Percentiles rank a stretch among this genome's conserved stretches.
These are phyloP conservation scores for Eupithecia subfuscata DNA, from an alignment of 2,888 invertebrate species.

Conservation along the genomic window DNA sequence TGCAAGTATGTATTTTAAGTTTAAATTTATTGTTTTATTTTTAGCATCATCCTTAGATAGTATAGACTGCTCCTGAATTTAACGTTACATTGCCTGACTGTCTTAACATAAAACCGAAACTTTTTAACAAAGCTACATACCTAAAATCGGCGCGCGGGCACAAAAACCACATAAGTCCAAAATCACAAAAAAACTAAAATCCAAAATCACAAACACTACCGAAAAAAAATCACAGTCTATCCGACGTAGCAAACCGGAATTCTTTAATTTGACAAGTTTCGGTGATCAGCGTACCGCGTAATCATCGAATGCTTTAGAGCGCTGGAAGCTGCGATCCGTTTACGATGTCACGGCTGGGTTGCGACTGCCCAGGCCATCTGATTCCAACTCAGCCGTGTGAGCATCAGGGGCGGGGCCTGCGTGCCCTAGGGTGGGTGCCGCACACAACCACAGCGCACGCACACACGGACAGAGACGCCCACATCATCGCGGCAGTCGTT, in stretches of 20 bases:
- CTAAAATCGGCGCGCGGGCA: slow-evolving; percentile 49
- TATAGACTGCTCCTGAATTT: neutral
- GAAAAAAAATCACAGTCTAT: slow-evolving; percentile 54
- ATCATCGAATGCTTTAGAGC: slow-evolving; percentile 78
- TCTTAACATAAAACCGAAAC: neutral
- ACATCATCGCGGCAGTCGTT: slow-evolving; percentile 39
- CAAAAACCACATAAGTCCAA: slow-evolving; percentile 44
- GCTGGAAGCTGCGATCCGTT: slow-evolving; percentile 80
- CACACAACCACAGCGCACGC: slow-evolving; percentile 66
- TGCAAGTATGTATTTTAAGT: neutral
- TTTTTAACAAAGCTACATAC: slow-evolving; percentile 44
- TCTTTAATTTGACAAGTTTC: slow-evolving; percentile 80
- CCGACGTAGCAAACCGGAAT: slow-evolving; percentile 64
- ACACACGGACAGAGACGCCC: slow-evolving; percentile 37
- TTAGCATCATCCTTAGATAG: neutral
- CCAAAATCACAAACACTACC: slow-evolving; percentile 67
- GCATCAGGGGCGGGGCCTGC: slow-evolving; percentile 78
- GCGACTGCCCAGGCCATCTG: slow-evolving; percentile 83
- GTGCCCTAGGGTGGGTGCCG: slow-evolving; percentile 69
- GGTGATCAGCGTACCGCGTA: slow-evolving; percentile 79
- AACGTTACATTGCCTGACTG: neutral
- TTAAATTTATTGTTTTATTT: neutral
- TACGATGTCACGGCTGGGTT: slow-evolving; percentile 82
- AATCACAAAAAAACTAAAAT: slow-evolving; percentile 61
- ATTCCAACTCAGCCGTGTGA: slow-evolving; percentile 84